phyloP scores from a whole-genome alignment of 2,888 invertebrate genomes.

The Erynnis tages region DNA sequence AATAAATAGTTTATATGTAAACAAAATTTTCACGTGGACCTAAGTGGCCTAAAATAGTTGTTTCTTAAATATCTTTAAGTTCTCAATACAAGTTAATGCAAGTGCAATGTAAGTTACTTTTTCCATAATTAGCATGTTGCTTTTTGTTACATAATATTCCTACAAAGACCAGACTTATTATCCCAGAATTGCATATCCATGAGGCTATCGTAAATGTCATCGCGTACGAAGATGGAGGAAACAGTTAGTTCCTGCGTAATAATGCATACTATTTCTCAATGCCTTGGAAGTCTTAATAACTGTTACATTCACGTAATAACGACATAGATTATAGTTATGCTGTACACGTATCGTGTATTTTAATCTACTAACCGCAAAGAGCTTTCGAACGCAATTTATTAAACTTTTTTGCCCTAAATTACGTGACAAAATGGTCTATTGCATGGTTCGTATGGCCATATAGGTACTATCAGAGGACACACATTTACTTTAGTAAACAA shows the following conservation, averaged over 20 bases:
- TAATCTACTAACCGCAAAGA: conserved; percentile 6
- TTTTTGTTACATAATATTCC: conserved; percentile 4
- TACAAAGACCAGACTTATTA: conserved; percentile 16
- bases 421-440: background rate
- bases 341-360: background rate
- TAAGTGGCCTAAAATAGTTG: no score
- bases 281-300: conserved; percentile 15
- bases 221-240: conserved; percentile 11
- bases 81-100: no score
- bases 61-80: no score
- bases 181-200: conserved; percentile 20
- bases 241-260: conserved; percentile 21
- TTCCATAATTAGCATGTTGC: no score
- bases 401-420: background rate
- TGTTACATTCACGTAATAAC: conserved; percentile 18
- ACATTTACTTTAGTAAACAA: no score
- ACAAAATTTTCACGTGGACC: no score
- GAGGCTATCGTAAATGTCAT: conserved; percentile 25
- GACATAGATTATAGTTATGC: background rate
- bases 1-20: no score
- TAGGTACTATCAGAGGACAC: no score
- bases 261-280: conserved; percentile 20
- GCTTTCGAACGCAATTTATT: conserved; percentile 1
- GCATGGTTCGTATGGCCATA: no score
- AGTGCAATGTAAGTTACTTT: no score